Conservation (phyloP, 2,113 vertebrate species). For the Mugil cephalus region DNA sequence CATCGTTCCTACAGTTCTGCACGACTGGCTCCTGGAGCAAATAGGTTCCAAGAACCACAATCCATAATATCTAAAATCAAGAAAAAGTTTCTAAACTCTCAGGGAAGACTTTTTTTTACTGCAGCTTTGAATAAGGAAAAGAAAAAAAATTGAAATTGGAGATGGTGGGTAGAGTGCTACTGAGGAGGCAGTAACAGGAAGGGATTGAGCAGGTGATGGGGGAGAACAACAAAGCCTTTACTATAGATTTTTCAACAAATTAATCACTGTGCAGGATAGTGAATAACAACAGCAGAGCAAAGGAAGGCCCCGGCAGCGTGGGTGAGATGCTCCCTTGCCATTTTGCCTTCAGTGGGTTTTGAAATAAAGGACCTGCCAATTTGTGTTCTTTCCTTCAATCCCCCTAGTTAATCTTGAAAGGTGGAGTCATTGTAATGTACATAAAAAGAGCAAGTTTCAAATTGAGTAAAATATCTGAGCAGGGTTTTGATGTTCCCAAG, state of each 20-base stretch:
- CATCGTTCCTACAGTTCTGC: background rate
- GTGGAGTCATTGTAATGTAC: slow-evolving; percentile 47
- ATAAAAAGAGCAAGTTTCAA: slow-evolving; percentile 28
- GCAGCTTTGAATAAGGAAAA: slow-evolving; percentile 3
- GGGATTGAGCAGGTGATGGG: slow-evolving; percentile 64
- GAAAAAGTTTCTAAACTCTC: slow-evolving; percentile 16
- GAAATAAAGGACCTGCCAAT: slow-evolving; percentile 70
- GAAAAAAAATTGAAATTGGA: slow-evolving; percentile 4
- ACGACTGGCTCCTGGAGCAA: slow-evolving; percentile 1
- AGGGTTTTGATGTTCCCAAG: background rate
- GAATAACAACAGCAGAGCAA: slow-evolving; percentile 66
- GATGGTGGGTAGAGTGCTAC: slow-evolving; percentile 16
- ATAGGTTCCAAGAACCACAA: background rate
- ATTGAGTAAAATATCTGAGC: slow-evolving; percentile 1
- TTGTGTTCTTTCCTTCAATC: slow-evolving; percentile 55
- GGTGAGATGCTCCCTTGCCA: slow-evolving; percentile 69
- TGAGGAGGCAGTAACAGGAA: slow-evolving; percentile 45
- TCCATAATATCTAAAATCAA: background rate
- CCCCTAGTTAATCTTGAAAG: slow-evolving; percentile 51
- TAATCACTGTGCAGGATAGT: slow-evolving; percentile 73
- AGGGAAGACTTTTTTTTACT: background rate
- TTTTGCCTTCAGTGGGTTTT: slow-evolving; percentile 74
- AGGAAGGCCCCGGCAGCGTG: slow-evolving; percentile 76
- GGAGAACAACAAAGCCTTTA: slow-evolving; percentile 77
- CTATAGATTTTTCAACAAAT: slow-evolving; percentile 84